phyloP scores from a whole-genome alignment of 2,888 invertebrate genomes.

The Gandaritis pyraliata region DNA sequence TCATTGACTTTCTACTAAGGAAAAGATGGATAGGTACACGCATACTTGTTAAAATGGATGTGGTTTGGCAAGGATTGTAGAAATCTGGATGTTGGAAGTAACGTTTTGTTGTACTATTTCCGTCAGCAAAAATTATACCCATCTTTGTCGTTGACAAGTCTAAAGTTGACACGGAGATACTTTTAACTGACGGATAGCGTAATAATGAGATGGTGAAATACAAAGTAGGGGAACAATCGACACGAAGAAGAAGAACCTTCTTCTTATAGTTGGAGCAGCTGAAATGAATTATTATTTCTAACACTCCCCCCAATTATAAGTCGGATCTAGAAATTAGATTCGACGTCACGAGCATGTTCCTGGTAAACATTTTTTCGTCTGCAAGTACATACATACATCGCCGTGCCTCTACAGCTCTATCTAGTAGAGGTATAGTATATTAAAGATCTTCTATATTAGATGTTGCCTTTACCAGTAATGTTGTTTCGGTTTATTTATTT shows the following conservation, averaged over 20 bases:
- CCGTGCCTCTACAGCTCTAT: constrained; percentile 17
- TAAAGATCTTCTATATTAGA: not conserved
- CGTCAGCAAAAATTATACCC: too few relatives aligned
- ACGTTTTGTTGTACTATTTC: too few relatives aligned
- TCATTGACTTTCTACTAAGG: constrained; percentile 49
- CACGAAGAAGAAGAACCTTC: too few relatives aligned
- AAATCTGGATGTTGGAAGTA: not conserved
- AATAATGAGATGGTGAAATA: too few relatives aligned
- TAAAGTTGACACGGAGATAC: too few relatives aligned
- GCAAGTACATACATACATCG: constrained; percentile 29
- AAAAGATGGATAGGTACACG: constrained; percentile 41
- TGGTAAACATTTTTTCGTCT: constrained; percentile 33
- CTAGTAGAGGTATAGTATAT: constrained; percentile 12
- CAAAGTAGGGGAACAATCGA: too few relatives aligned
- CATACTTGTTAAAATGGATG: constrained; percentile 20
- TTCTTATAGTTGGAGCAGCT: too few relatives aligned
- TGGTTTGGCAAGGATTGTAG: not conserved
- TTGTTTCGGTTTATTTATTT: not conserved
- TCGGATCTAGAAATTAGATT: constrained; percentile 20
- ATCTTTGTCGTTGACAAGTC: too few relatives aligned
- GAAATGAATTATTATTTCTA: too few relatives aligned
- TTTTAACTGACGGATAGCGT: too few relatives aligned
- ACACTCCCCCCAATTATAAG: constrained; percentile 1
- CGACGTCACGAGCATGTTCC: constrained; percentile 8
- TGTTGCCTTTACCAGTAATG: not conserved